Base-by-base conservation (phyloP, 1,140 invertebrate genomes). In the Diabrotica undecimpunctata region DNA sequence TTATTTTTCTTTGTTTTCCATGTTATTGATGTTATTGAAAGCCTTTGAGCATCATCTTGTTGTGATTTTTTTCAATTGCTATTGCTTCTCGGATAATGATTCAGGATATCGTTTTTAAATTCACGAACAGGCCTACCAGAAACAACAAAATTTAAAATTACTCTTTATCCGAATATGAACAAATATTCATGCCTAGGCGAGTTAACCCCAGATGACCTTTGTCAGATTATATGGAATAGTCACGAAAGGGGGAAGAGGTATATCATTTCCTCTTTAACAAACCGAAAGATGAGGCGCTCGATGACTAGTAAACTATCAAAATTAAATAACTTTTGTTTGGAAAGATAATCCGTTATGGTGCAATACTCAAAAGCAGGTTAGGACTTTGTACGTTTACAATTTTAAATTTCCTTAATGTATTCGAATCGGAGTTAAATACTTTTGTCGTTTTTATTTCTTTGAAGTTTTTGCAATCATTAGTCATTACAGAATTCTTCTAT, bases 141-240 rank as follows among this genome's bases (percentile, higher is more conserved):
- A 46, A 46, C n/a, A 46, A 8, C 25, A 14, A 55, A 35, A 57
- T 57, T 57, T 36, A 57, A 37, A 57, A 57, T 57, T 12, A 57
- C 9, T 57, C 55, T 57, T 37, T 37, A 1, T 57, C 55, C 55
- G 55, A 35, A 57, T 38, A 57, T 37, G 55, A 57, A 57, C 25
- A 57, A 57, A 57, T 57, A 57, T 57, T 46, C 41, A 57, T 57
- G 55, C 55, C 12, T 36, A 37, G 55, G 55, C 55, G 37, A 57
- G 7, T 57, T 57, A 57, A 57, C 55, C 55, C 53, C 7, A 25
- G 55, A 57, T 57, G 55, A 57, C 55, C 55, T 57, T 57, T n/a
- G 38, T 36, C 55, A 57, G 55, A 57, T 57, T 57, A 57, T 37
- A 57, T 57, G 37, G 55, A 12, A 38, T 57, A 10, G 55, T 57